A percentile compares a stretch with the other conserved stretches of the same genome.
Evolutionary conservation across 2,797 vertebrate genomes (phyloP).

Genomic region (Rhinella marina): DNA sequence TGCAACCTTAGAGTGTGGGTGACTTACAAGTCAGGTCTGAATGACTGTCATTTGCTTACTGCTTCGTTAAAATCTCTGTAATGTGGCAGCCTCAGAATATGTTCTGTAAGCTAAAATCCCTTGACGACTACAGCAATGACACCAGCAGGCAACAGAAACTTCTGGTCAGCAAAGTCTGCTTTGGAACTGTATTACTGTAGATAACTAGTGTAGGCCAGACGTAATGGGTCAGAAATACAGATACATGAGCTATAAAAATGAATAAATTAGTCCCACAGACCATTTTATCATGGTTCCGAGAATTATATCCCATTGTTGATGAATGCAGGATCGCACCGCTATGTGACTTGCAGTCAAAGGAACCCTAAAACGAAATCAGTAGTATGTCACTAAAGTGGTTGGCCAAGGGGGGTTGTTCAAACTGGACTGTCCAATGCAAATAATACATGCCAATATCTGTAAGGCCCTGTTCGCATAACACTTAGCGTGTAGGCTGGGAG

Average conservation of each 20-base stretch:
- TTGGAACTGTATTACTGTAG: too few species aligned
- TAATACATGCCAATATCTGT: not conserved
- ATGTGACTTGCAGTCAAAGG: not conserved
- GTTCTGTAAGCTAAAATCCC: not conserved
- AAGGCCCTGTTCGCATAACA: too few species aligned
- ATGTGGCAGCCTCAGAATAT: not conserved
- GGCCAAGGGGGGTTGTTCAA: not conserved
- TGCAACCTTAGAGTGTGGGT: not conserved
- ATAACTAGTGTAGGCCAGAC: not conserved
- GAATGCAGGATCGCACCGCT: not conserved
- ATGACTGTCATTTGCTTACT: not conserved
- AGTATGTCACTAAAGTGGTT: not conserved
- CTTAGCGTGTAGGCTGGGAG: too few species aligned
- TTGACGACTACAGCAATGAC: not conserved
- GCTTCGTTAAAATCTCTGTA: conserved; percentile 18
- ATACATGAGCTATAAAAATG: not conserved
- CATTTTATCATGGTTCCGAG: not conserved
- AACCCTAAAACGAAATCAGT: not conserved
- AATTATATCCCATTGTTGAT: not conserved
- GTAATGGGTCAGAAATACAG: not conserved
- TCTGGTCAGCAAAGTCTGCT: not conserved
- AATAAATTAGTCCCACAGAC: not conserved
- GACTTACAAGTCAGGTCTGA: not conserved
- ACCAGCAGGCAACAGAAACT: not conserved
- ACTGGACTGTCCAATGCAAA: not conserved